Conservation (phyloP, 2,888 invertebrate genomes). For the Didymodactylos carnosus region DNA sequence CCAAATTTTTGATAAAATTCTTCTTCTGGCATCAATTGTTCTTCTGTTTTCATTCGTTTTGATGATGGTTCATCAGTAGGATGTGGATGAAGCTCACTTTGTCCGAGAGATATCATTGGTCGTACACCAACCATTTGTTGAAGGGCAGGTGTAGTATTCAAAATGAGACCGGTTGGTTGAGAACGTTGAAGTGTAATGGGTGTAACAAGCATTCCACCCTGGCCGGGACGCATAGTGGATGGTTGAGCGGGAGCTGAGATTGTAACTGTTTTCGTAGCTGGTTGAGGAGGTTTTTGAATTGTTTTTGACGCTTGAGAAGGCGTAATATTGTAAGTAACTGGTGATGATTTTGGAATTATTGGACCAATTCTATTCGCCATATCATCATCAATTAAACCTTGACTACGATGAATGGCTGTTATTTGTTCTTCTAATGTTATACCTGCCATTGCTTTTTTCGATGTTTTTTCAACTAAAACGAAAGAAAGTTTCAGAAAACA, state of each 20-base stretch:
- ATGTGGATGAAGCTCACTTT: constrained; percentile 26
- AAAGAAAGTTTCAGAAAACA: too few species aligned
- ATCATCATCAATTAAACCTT: constrained; percentile 81
- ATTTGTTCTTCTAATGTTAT: constrained; percentile 90
- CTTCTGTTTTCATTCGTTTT: constrained; percentile 74
- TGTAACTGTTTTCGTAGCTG: not conserved
- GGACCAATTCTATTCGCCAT: constrained; percentile 68
- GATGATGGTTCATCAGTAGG: constrained; percentile 40
- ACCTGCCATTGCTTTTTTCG: constrained; percentile 73
- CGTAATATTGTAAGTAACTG: not conserved
- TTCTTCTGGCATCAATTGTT: constrained; percentile 66
- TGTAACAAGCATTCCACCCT: constrained; percentile 17
- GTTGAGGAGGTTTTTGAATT: constrained; percentile 4
- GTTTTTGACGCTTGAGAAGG: not conserved
- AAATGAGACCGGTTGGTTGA: constrained; percentile 21
- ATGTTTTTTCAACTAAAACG: constrained; percentile 61
- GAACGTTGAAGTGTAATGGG: constrained; percentile 19
- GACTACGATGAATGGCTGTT: constrained; percentile 84
- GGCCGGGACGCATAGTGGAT: constrained; percentile 33
- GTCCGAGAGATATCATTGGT: constrained; percentile 19
- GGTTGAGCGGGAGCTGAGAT: constrained; percentile 8
- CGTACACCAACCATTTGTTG: constrained; percentile 18
- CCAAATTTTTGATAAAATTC: not conserved
- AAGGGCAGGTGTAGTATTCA: constrained; percentile 33
- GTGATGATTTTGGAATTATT: constrained; percentile 32